These are phyloP conservation scores for Lampris incognitus DNA, from an alignment of 2,113 vertebrate genomes.

Conservation along the genomic window DNA sequence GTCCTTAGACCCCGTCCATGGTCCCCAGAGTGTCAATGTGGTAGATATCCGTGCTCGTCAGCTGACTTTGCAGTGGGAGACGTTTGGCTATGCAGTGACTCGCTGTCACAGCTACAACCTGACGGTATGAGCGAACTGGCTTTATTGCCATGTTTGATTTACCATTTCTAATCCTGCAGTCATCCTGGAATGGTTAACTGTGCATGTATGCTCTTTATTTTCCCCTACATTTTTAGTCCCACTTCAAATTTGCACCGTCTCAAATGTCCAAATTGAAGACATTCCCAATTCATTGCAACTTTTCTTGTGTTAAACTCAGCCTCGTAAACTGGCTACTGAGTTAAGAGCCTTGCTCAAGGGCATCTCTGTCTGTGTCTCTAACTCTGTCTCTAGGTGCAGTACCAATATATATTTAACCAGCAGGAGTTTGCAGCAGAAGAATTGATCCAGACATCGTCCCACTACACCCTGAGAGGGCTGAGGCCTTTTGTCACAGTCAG, in stretches of 20 bases:
- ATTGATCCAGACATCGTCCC: slow-evolving; percentile 93
- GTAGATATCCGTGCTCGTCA: slow-evolving; percentile 94
- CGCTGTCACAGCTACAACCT: slow-evolving; percentile 98
- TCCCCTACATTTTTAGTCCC: no score
- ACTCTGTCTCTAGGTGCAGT: slow-evolving; percentile 82
- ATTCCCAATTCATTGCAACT: background rate
- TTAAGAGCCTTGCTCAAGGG: background rate
- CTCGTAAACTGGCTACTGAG: background rate
- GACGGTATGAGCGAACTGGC: slow-evolving; percentile 74
- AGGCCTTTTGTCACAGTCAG: slow-evolving; percentile 93
- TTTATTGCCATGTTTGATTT: background rate
- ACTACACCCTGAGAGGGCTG: slow-evolving; percentile 93
- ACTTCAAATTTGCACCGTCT: background rate
- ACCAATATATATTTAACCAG: slow-evolving; percentile 95
- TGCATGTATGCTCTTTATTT: no score
- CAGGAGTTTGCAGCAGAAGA: slow-evolving; percentile 93
- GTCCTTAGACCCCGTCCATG: slow-evolving; percentile 90
- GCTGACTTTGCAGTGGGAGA: slow-evolving; percentile 96
- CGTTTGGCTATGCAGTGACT: slow-evolving; percentile 93
- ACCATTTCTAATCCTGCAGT: no score
- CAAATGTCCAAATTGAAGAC: background rate
- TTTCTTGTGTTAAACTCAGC: background rate
- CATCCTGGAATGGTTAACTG: no score
- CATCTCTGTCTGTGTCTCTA: background rate
- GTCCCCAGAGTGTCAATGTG: slow-evolving; percentile 93